These are phyloP conservation scores for Amphipoea oculea DNA, from an alignment of 2,888 invertebrate species.

Conservation along the genomic window DNA sequence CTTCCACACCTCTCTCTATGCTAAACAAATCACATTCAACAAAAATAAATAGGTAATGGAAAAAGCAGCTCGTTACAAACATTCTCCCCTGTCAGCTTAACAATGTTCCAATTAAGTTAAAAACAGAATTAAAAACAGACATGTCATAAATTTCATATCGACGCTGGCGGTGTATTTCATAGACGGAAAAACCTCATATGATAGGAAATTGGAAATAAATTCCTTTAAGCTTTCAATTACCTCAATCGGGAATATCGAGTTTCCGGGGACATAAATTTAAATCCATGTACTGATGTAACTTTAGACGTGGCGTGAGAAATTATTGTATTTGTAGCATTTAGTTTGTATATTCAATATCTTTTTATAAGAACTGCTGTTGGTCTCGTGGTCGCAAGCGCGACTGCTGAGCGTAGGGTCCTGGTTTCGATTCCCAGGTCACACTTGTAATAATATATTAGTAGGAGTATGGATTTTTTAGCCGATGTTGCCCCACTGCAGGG, in stretches of 20 bases:
- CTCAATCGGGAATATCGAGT: conserved; percentile 86
- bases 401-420: too few relatives aligned
- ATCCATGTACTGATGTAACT: conserved; percentile 64
- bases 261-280: conserved; percentile 80
- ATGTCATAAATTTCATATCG: conserved; percentile 76
- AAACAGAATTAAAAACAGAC: conserved; percentile 73
- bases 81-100: conserved; percentile 37
- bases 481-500: too few relatives aligned
- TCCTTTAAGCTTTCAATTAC: conserved; percentile 90
- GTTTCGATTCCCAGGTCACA: too few relatives aligned
- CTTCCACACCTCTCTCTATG: neutral
- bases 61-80: conserved; percentile 13
- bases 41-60: conserved; percentile 15
- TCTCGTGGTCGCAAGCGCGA: too few relatives aligned
- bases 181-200: conserved; percentile 83
- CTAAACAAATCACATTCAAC: neutral
- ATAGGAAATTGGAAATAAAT: conserved; percentile 90
- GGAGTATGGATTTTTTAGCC: too few relatives aligned
- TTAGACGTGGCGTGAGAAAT: conserved; percentile 47
- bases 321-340: conserved; percentile 32
- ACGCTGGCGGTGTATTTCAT: conserved; percentile 76
- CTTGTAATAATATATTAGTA: too few relatives aligned
- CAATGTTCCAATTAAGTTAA: conserved; percentile 58
- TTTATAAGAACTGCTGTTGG: neutral
- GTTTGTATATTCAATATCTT: conserved; percentile 2